Evolutionary conservation across 2,113 vertebrate genomes (phyloP).

Genomic region (Phasianus colchicus): DNA sequence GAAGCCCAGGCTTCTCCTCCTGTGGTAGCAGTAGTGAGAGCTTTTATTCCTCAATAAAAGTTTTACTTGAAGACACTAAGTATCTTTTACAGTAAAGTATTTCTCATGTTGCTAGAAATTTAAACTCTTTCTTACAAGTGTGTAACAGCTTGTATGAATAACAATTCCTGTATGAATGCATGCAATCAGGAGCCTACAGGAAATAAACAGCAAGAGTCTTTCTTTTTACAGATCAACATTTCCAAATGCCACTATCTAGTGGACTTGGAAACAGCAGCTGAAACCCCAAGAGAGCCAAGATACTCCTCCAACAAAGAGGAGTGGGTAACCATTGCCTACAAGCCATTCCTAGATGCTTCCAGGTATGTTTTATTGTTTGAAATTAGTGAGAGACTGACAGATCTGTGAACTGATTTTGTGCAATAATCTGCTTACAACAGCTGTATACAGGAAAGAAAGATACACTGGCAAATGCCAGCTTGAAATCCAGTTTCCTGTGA

Average conservation of each 20-base stretch:
- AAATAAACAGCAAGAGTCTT: background rate
- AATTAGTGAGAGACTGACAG: background rate
- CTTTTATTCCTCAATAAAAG: background rate
- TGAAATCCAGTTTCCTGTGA: background rate
- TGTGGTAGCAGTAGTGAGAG: background rate
- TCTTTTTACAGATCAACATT: constrained; percentile 86
- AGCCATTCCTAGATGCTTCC: constrained; percentile 92
- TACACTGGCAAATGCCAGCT: background rate
- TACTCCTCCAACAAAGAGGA: constrained; percentile 91
- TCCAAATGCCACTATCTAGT: constrained; percentile 95
- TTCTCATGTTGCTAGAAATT: background rate
- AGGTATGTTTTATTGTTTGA: constrained; percentile 78
- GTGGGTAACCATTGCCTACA: constrained; percentile 89
- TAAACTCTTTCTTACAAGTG: background rate
- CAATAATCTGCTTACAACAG: background rate
- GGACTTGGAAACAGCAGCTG: constrained; percentile 86
- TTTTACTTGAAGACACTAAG: background rate
- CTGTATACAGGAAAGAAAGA: background rate
- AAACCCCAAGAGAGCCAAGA: constrained; percentile 85
- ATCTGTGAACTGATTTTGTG: background rate
- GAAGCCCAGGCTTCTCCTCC: background rate
- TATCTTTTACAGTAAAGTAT: background rate
- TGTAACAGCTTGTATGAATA: background rate
- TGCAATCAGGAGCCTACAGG: background rate
- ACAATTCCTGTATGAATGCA: background rate